Conservation (phyloP, 2,113 vertebrate genomes). For the Riparia riparia region DNA sequence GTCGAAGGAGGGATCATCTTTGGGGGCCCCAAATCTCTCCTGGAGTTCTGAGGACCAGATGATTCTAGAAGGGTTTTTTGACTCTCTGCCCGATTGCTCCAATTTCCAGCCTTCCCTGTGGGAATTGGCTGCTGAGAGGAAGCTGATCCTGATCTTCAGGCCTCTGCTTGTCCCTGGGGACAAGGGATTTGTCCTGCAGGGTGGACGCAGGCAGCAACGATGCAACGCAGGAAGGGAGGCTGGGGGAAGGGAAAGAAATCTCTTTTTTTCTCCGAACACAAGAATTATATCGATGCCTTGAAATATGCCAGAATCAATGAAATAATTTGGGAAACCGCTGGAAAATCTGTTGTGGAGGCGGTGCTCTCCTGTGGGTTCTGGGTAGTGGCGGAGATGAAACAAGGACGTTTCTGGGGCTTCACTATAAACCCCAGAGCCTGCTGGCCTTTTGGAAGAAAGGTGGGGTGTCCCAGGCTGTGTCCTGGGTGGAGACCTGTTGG, state of each 20-base stretch:
- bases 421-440: neutral
- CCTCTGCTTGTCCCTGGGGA: neutral
- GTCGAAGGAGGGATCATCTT: neutral
- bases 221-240: neutral
- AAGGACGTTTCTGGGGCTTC: neutral
- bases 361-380: neutral
- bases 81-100: neutral
- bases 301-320: neutral
- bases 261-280: neutral
- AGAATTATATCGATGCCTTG: neutral
- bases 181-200: neutral
- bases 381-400: rapidly evolving
- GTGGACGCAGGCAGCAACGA: neutral
- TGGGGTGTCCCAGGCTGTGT: neutral
- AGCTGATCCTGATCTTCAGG: neutral
- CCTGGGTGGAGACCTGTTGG: slow-evolving; percentile 14
- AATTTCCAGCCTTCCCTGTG: neutral
- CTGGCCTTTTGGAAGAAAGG: neutral
- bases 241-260: neutral
- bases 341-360: neutral
- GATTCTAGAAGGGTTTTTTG: neutral
- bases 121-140: neutral
- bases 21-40: neutral
- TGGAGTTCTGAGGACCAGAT: neutral
- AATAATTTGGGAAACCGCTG: neutral